Base-by-base conservation (phyloP, 92 coral and sea anemone genomes). In the Chrysogorgia sp. region DNA sequence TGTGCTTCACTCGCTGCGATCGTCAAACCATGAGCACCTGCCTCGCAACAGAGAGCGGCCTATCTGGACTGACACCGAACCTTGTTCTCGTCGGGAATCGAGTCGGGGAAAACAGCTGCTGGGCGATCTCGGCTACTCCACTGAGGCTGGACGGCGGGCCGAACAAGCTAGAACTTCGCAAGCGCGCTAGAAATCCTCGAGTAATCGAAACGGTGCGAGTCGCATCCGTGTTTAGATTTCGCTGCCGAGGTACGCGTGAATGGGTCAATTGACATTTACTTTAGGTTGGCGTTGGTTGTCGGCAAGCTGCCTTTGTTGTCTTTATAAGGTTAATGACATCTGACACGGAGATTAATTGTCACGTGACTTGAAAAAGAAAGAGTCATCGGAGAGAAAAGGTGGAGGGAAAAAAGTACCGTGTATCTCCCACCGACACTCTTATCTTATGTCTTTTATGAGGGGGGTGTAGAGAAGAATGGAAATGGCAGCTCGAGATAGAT, bases 331-430 rank as follows among this genome's bases (percentile, higher is more conserved):
- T 92, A 92, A 92, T 90, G 99, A 96, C 96, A 92, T 77, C 86
- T 92, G 99, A 92, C 99, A 89, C 93, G 43, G 88, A 89, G 97
- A 91, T 93, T 93, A 96, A 93, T 93, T 88, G 92, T 94, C 96
- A 92, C 88, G 90, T 92, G 97, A 96, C 92, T 83, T 78, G 85
- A 86, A 82, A 85, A 84, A 48, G 61, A 82, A 70, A 34, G 87
- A 77, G 58, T 78, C 58, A 50, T 56, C 67, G 68, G 52, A 52
- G 59, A 2, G 60, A 60, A 32, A 13, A 60, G 26, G 76, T 22
- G 76, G 35, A 69, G 76, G 53, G 76, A 40, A 37, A 6, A n/a
- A 37, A 69, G 20, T 17, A 24, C 40, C 10, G 60, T 8, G 74
- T 40, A 24, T 22, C 37, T 24, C 63, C 17, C 17, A 3, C 3